Evolutionary conservation across 2,888 invertebrate species (phyloP), one percentile per base, ranked within the genome.

Genomic region (Temnothorax unifasciatus): DNA sequence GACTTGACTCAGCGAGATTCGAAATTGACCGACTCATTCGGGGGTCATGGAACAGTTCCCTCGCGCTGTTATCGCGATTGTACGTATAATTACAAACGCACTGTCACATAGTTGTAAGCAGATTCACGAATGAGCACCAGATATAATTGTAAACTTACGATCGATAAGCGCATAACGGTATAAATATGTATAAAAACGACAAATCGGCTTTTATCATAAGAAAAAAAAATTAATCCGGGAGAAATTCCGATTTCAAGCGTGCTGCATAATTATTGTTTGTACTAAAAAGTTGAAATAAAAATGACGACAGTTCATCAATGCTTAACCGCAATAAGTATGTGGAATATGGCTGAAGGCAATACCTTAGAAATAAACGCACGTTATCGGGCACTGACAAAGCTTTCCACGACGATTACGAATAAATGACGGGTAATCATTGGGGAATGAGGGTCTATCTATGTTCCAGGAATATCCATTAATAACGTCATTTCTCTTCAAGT

Each of bases 401-500:
- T 89, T 89, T 88, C 89, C 84, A 87, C 81, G 84, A 85, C 86
- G 92, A 92, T 93, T 92, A 92, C 90, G 87, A 88, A 91, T 86
- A 90, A 93, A 93, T 93, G 92, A 93, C 87, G 88, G 91, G 93
- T 90, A 93, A 93, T 93, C 93, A 92, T 83, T 83, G 86, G 41
- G n/a, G 88, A 92, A 92, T 90, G 92, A 91, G 75, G 90, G 90
- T 91, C 89, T 86, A 82, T 79, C 87, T 90, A 88, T 88, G 91
- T 93, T 90, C 92, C 86, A 89, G 90, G 93, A 93, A 93, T 92
- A 93, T 34, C 34, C 92, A 92, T 93, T 93, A 93, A 93, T 92
- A 93, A 92, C 92, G 85, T 90, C 89, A 91, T 91, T 90, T 87
- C 90, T 90, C 90, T 90, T 85, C 86, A 87, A 74, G 79, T 61